A percentile compares a stretch with the other conserved stretches of the same genome.
Conservation (phyloP, 2,113 vertebrate genomes). For the Xiphorhynchus elegans region DNA sequence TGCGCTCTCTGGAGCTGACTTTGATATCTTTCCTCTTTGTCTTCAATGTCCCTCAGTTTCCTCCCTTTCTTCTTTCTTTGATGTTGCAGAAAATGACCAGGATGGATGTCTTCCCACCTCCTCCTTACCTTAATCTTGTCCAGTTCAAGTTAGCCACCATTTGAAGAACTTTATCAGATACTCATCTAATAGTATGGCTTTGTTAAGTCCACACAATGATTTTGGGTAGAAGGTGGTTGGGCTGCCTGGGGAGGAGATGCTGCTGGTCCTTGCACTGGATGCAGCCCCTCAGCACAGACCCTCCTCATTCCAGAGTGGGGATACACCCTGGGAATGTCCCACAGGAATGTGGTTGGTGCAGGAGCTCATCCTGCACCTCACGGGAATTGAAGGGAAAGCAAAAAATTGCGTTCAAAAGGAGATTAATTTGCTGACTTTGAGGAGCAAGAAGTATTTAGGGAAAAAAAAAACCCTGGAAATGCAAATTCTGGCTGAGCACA, state of each 20-base stretch:
- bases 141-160: not conserved
- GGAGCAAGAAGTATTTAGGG: not conserved
- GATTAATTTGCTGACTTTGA: not conserved
- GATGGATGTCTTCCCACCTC: not conserved
- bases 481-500: not conserved
- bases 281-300: not conserved
- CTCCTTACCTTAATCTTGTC: not conserved
- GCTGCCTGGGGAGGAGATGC: not conserved
- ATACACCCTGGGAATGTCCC: rapidly evolving
- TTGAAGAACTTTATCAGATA: not conserved
- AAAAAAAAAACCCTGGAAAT: not conserved
- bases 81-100: not conserved
- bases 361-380: not conserved
- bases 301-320: not conserved
- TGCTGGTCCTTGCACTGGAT: not conserved
- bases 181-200: not conserved
- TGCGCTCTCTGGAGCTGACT: not conserved
- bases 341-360: rapidly evolving
- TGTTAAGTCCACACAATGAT: rapidly evolving
- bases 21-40: conserved; percentile 26
- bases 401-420: not conserved
- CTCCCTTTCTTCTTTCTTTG: not conserved
- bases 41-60: not conserved
- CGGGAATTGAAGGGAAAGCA: not conserved
- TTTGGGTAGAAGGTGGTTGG: not conserved